Base-by-base conservation (phyloP, 92 coral and sea anemone genomes). In the Epizoanthus illoricatus region DNA sequence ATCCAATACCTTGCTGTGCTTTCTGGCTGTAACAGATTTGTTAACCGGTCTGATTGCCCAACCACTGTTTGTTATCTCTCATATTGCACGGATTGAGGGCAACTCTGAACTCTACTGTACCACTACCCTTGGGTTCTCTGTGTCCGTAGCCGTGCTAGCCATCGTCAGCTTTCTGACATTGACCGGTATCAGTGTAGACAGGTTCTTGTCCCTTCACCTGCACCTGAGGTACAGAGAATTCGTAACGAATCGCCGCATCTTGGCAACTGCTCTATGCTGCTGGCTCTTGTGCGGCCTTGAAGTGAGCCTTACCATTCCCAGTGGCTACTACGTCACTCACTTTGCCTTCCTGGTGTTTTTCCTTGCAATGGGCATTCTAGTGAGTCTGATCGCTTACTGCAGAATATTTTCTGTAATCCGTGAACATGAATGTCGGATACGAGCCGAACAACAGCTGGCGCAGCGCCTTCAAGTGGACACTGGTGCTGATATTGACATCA, bases 31-130 rank as follows among this genome's bases (percentile, higher is more conserved):
- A 8, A 78, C 82, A 1, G 71, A 78, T 4, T 78, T 78, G 33
- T 60, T 78, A 69, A 78, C 82, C 1, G 82, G 82, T 2, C 66
- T 78, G 11, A 78, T 78, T 19, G 70, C 70, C 54, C 82, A 78
- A 21, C 82, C 82, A 11, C 71, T 78, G 11, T 78, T 78, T 62
- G 61, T 78, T 62, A 62, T 78, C 57, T 78, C 82, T 78, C 82
- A 78, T 21, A 62, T 78, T 20, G 82, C 82, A 21, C 49, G 82
- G 21, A 63, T 78, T 40, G n/a, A 19, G 58, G 59, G 82, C 12
- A 43, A 62, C 12, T 5, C 81, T 76, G 59, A 61, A 12, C 81
- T 76, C 6, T 76, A 76, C 21, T 76, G 81, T 56, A 19, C 57
- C 49, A 76, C 81, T 41, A 78, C 82, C 9, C 82, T 78, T 78